These are phyloP conservation scores for Tamandua tetradactyla DNA, from an alignment of 2,797 vertebrate genomes.

Conservation along the genomic window DNA sequence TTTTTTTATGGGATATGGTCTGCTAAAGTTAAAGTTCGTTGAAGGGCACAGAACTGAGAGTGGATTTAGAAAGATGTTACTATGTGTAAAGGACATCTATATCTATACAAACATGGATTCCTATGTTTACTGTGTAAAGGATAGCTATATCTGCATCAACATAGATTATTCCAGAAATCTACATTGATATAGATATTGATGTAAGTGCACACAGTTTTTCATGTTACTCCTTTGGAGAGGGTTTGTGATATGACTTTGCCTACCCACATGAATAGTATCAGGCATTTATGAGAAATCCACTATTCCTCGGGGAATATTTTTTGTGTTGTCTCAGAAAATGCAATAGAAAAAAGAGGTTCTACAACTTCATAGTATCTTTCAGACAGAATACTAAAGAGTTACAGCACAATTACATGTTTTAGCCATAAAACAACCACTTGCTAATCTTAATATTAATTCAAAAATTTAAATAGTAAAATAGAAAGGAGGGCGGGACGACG, in stretches of 20 bases:
- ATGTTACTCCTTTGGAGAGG: too few relatives aligned
- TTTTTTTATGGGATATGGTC: not conserved
- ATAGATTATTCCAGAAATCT: too few relatives aligned
- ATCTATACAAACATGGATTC: too few relatives aligned
- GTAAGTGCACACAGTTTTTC: too few relatives aligned
- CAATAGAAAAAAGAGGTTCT: not conserved
- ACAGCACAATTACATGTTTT: not conserved
- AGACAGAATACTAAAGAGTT: not conserved
- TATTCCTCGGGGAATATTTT: not conserved
- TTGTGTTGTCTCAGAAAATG: slow-evolving; percentile 9
- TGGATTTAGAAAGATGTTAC: not conserved
- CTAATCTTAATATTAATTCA: not conserved
- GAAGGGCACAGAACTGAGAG: too few relatives aligned
- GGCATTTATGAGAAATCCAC: not conserved
- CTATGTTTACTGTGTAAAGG: too few relatives aligned
- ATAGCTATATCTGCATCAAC: too few relatives aligned
- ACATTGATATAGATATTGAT: too few relatives aligned
- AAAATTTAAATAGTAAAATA: not conserved
- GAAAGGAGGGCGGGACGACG: too few relatives aligned
- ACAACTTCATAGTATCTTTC: not conserved
- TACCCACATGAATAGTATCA: not conserved
- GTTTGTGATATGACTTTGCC: not conserved
- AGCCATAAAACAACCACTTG: not conserved
- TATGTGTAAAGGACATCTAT: not conserved
- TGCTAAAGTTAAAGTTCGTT: not conserved